phyloP scores from a whole-genome alignment of 2,888 invertebrate species.

The Eilema sororculum region DNA sequence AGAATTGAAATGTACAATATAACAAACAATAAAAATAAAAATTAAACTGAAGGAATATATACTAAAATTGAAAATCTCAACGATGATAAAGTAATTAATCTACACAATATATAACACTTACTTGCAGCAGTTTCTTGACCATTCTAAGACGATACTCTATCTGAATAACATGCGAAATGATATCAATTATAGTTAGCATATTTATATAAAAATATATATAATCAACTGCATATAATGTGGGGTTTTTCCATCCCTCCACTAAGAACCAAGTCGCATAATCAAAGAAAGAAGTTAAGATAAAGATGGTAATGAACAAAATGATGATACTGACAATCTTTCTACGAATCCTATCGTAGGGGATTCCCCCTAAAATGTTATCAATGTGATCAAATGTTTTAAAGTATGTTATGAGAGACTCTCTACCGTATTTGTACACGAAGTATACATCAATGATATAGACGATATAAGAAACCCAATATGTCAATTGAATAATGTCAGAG shows the following conservation, averaged over 20 bases:
- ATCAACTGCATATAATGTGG: slow-evolving; percentile 37
- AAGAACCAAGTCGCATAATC: slow-evolving; percentile 37
- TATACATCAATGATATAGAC: slow-evolving; percentile 48
- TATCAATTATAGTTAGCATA: slow-evolving; percentile 38
- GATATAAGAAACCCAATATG: slow-evolving; percentile 36
- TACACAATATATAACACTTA: neutral
- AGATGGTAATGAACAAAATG: slow-evolving; percentile 18
- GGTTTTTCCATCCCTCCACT: slow-evolving; percentile 27
- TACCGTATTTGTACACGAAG: slow-evolving; percentile 40
- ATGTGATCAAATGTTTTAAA: slow-evolving; percentile 41
- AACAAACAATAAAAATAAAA: neutral
- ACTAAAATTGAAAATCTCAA: neutral
- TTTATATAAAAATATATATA: slow-evolving; percentile 48
- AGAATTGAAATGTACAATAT: neutral
- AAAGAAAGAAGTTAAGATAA: slow-evolving; percentile 5
- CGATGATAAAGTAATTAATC: neutral
- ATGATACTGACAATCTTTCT: slow-evolving; percentile 23
- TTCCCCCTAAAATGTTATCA: slow-evolving; percentile 44
- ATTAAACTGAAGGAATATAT: neutral
- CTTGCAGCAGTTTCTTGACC: slow-evolving; percentile 28
- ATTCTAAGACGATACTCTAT: slow-evolving; percentile 45
- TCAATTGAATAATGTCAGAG: slow-evolving; percentile 31
- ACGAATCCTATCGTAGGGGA: slow-evolving; percentile 41
- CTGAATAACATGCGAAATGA: slow-evolving; percentile 44
- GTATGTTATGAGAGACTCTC: slow-evolving; percentile 37